A percentile compares a stretch with the other conserved stretches of the same genome.
phyloP scores from a whole-genome alignment of 2,797 vertebrate genomes.

The Sebastes minor region DNA sequence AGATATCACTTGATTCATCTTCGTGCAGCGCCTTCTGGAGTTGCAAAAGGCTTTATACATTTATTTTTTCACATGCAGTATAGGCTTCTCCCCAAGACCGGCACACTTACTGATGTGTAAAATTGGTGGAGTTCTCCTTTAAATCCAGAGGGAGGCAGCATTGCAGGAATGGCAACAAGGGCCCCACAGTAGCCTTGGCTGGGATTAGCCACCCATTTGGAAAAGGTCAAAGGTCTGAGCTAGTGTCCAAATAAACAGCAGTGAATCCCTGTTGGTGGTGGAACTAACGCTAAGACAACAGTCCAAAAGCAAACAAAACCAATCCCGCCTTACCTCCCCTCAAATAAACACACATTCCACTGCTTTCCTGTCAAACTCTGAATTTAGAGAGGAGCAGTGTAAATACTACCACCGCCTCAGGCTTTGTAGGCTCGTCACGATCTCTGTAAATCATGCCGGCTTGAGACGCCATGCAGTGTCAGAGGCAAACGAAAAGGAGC shows the following conservation, averaged over 20 bases:
- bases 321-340: conserved; percentile 50
- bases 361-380: conserved; percentile 42
- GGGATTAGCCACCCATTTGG: conserved; percentile 74
- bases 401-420: conserved; percentile 43
- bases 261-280: conserved; percentile 64
- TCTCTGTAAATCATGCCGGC: conserved; percentile 66
- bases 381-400: conserved; percentile 44
- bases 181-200: conserved; percentile 65
- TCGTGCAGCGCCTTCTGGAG: background rate
- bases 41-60: background rate
- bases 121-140: background rate
- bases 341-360: conserved; percentile 73
- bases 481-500: conserved; percentile 42
- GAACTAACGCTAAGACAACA: conserved; percentile 74
- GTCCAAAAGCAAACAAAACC: conserved; percentile 69
- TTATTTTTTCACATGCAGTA: background rate
- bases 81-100: background rate
- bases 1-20: background rate
- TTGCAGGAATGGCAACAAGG: background rate
- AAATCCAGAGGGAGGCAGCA: conserved; percentile 50
- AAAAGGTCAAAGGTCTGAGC: conserved; percentile 71
- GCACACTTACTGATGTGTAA: background rate
- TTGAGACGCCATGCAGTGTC: conserved; percentile 7
- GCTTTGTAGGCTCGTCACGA: conserved; percentile 45
- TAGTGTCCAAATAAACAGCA: conserved; percentile 81